Conservation (phyloP, 2,113 vertebrate genomes). For the Egretta garzetta region DNA sequence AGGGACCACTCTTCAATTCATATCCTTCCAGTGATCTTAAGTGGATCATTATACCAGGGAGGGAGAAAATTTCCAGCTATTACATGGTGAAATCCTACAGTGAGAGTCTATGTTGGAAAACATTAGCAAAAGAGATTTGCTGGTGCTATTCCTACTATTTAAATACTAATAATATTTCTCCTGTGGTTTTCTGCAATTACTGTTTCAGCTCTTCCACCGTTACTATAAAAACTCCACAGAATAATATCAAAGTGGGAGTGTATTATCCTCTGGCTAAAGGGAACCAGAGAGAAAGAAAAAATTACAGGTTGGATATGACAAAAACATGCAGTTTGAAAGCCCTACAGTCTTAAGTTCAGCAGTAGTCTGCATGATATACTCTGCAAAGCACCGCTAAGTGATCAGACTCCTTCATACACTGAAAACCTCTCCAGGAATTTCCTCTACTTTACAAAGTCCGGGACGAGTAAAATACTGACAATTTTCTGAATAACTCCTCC, state of each 20-base stretch:
- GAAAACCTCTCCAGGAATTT: neutral
- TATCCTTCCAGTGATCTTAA: neutral
- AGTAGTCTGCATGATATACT: fast-evolving
- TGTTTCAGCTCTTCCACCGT: neutral
- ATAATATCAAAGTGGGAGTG: neutral
- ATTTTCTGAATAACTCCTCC: neutral
- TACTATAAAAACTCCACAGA: neutral
- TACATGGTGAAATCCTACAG: neutral
- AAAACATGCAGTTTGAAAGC: neutral
- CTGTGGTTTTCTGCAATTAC: neutral
- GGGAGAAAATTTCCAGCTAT: neutral
- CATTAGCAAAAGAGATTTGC: neutral
- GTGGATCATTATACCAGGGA: neutral
- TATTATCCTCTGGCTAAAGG: neutral
- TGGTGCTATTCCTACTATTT: neutral
- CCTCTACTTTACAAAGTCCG: neutral
- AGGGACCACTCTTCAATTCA: neutral
- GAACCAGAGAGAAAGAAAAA: neutral
- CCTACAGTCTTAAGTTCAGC: neutral
- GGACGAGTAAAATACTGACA: neutral
- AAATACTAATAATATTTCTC: neutral
- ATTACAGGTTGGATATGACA: neutral
- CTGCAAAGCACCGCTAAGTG: neutral
- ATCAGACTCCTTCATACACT: neutral
- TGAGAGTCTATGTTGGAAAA: neutral